phyloP scores from a whole-genome alignment of 2,113 vertebrate genomes.

The Shinisaurus crocodilurus region DNA sequence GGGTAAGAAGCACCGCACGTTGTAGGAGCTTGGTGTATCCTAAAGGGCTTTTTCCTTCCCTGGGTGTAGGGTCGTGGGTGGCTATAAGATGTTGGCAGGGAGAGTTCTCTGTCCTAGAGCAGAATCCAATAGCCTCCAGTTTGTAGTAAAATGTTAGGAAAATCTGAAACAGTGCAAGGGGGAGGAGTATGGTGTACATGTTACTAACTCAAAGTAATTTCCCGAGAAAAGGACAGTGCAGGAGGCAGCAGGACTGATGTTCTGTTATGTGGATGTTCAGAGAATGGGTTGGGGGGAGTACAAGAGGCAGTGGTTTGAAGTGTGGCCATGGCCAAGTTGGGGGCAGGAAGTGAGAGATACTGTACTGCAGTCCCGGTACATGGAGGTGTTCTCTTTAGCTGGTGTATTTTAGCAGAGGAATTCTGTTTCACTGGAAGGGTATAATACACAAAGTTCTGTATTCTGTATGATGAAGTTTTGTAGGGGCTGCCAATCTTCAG shows the following conservation, averaged over 20 bases:
- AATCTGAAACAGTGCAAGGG: not conserved
- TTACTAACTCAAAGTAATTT: not conserved
- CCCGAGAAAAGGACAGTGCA: not conserved
- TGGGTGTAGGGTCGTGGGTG: not conserved
- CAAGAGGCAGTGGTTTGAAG: not conserved
- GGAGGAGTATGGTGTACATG: not conserved
- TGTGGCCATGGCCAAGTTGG: not conserved
- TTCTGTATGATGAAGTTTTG: too few relatives aligned
- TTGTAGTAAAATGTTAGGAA: not conserved
- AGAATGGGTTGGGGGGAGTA: not conserved
- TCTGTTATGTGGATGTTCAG: not conserved
- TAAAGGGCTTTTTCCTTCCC: slow-evolving; percentile 40
- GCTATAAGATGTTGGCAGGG: not conserved
- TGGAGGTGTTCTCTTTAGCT: not conserved
- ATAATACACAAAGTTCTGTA: not conserved
- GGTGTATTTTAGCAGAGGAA: not conserved
- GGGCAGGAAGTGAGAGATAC: not conserved
- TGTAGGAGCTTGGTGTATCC: slow-evolving; percentile 23
- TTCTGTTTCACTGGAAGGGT: not conserved
- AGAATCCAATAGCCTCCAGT: not conserved
- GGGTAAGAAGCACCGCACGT: slow-evolving; percentile 31
- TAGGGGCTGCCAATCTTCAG: not conserved
- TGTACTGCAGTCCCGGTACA: not conserved
- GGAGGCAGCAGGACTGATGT: not conserved
- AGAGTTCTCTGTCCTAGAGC: not conserved